Evolutionary conservation across 2,888 invertebrate genomes (phyloP).

Genomic region (Anticlea derivata): DNA sequence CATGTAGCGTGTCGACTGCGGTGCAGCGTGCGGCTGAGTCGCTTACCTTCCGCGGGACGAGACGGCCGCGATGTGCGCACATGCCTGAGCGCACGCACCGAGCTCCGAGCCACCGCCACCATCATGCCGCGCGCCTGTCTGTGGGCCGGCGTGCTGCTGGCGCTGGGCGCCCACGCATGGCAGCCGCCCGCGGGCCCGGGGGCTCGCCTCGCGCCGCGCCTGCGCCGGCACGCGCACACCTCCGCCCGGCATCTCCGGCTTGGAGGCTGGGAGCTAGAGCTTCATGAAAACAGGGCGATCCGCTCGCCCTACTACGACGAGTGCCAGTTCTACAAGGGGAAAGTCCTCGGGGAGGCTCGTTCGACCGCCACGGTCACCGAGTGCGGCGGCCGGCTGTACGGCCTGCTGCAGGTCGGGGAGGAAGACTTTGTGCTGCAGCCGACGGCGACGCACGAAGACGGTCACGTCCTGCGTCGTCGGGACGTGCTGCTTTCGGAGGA

Average conservation of each 20-base stretch:
- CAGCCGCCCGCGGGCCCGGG: constrained; percentile 38
- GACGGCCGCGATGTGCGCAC: constrained; percentile 78
- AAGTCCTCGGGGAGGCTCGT: constrained; percentile 59
- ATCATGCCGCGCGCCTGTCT: constrained; percentile 61
- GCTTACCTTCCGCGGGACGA: constrained; percentile 80
- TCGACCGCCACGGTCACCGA: constrained; percentile 81
- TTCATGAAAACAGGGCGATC: constrained; percentile 70
- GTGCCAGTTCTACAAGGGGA: constrained; percentile 72
- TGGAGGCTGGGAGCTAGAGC: constrained; percentile 65
- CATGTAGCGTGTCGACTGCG: constrained; percentile 47
- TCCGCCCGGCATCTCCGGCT: constrained; percentile 49
- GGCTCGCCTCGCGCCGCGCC: too few species aligned
- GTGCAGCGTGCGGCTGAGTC: constrained; percentile 78
- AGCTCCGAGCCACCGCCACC: not conserved
- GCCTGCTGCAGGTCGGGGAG: constrained; percentile 72
- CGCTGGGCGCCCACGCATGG: constrained; percentile 53
- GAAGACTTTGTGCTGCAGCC: constrained; percentile 80
- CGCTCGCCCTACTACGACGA: constrained; percentile 72
- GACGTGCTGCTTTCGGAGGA: constrained; percentile 66
- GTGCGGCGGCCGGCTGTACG: constrained; percentile 80
- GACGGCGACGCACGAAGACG: constrained; percentile 61
- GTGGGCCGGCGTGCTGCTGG: constrained; percentile 65
- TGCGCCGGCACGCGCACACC: constrained; percentile 28
- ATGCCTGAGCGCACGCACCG: constrained; percentile 68
- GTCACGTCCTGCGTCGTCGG: constrained; percentile 67